Conservation (phyloP, 1,140 invertebrate species). For the Apis florea region DNA sequence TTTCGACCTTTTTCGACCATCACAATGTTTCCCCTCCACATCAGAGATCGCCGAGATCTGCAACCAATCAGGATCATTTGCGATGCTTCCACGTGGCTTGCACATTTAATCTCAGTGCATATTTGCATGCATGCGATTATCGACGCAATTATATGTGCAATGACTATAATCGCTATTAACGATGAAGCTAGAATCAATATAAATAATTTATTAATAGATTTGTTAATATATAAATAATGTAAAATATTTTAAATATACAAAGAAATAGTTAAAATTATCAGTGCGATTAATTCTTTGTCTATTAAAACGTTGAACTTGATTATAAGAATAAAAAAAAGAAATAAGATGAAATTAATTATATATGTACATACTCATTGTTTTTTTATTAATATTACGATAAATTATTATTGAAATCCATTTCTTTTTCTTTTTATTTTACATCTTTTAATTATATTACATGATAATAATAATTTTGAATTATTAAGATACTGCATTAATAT, state of each 20-base stretch:
- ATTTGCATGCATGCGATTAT: not conserved
- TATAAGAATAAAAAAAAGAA: not conserved
- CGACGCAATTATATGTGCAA: not conserved
- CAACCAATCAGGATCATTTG: slow-evolving; percentile 45
- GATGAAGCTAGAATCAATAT: not conserved
- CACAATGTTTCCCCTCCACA: not conserved
- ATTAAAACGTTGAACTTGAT: not conserved
- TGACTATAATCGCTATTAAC: not conserved
- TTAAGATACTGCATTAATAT: not conserved
- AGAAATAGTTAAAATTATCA: not conserved
- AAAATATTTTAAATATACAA: not conserved
- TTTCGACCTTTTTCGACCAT: slow-evolving; percentile 33
- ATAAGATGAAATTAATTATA: not conserved
- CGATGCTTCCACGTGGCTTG: slow-evolving; percentile 33
- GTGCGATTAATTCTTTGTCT: not conserved
- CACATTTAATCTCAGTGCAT: slow-evolving; percentile 20
- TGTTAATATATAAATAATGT: not conserved
- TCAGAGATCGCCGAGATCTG: slow-evolving; percentile 30
- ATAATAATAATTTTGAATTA: not conserved
- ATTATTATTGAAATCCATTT: too few species aligned
- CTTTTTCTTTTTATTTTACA: too few species aligned
- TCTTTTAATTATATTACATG: too few species aligned
- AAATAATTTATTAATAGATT: not conserved
- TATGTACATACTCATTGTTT: too few species aligned
- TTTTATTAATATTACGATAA: too few species aligned